Evolutionary conservation across 2,113 vertebrate genomes (phyloP).

Genomic region (Elephantulus edwardii): DNA sequence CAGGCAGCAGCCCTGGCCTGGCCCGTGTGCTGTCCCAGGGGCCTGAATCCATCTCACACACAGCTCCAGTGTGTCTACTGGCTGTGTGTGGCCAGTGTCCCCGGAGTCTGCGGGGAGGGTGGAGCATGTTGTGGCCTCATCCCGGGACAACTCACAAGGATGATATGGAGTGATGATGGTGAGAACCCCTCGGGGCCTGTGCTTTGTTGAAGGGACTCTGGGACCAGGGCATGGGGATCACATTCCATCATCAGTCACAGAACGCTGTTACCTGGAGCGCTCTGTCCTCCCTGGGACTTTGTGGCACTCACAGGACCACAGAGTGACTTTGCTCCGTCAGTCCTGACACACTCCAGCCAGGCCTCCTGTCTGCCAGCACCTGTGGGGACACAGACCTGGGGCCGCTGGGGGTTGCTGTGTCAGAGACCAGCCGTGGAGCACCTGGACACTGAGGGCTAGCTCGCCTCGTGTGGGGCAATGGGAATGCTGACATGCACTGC

Average conservation of each 20-base stretch:
- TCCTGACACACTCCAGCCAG: neutral
- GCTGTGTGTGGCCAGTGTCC: neutral
- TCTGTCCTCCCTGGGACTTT: neutral
- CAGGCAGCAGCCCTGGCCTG: neutral
- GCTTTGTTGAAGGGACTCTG: neutral
- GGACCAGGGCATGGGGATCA: fast-evolving
- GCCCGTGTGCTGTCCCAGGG: neutral
- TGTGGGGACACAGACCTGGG: neutral
- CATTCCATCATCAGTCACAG: fast-evolving
- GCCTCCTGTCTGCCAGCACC: too few species aligned
- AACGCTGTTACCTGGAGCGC: neutral
- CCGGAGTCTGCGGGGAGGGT: neutral
- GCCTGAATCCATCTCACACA: neutral
- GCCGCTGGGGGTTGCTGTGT: fast-evolving
- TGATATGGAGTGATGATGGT: too few species aligned
- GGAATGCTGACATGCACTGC: neutral
- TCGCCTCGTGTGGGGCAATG: too few species aligned
- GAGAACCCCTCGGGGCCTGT: fast-evolving
- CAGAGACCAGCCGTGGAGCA: neutral
- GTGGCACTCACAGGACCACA: neutral
- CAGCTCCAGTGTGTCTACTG: too few species aligned
- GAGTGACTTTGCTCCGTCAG: neutral
- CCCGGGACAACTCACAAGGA: neutral
- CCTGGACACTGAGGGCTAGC: too few species aligned
- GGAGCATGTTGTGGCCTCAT: neutral